Base-by-base conservation (phyloP, 2,113 vertebrate species). In the Podilymbus podiceps region DNA sequence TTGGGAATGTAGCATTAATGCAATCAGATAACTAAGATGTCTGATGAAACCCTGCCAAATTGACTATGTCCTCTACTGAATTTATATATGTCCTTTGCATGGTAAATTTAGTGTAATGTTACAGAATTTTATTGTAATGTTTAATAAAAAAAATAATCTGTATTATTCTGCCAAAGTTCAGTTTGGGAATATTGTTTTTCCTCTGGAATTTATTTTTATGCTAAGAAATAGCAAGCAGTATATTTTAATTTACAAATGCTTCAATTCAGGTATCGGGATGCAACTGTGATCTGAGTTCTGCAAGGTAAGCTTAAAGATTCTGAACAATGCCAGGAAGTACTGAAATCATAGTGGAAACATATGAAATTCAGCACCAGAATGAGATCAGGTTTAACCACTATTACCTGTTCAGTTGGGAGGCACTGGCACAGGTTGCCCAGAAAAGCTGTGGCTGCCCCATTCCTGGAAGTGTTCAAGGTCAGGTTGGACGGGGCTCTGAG, bases 21-120 rank as follows among this genome's bases (percentile, higher is more conserved):
- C 69, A 94, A 86, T 91, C 81, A 94, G 91, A 95, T 89, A 91
- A 87, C 40, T 33, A 42, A 82, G 33, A 40, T 38, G 38, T 55
- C 40, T 87, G 85, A 94, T 93, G n/a, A 96, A 94, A 85, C 8
- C 6, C 14, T 77, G 62, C 68, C 80, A 94, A 96, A 97, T 73
- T 69, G 38, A 78, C 52, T 56, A 15, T 56, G 82, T 49, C 18
- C 67, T 90, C 75, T 84, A 27, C 35, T 86, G 55, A 83, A 75
- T 86, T 85, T 25, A 52, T 28, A 49, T 46, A 53, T 28, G 38
- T 52, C 15, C 55, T 91, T 56, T 63, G 15, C 33, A 8, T 16
- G 52, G 27, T 49, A 93, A 92, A 63, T 49, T 63, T 62, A 92
- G 28, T 53, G 58, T 23, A 64, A 87, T 3, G 1, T 55, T 67